Conservation (phyloP, 2,888 invertebrate species). For the Ceratothoa steindachneri region DNA sequence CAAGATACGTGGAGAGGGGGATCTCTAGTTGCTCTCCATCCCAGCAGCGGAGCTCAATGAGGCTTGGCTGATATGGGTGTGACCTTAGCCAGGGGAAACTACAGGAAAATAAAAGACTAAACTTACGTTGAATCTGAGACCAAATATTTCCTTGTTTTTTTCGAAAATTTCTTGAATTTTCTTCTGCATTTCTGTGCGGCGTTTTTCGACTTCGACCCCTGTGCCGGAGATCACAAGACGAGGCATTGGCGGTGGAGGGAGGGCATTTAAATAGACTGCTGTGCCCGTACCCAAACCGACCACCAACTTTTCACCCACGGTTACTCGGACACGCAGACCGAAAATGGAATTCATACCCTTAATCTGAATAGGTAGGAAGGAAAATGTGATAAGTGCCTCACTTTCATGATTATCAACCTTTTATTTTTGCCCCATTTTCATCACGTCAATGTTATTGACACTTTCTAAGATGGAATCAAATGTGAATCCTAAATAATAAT, state of each 20-base stretch:
- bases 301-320: constrained; percentile 73
- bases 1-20: too few species aligned
- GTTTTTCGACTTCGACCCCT: constrained; percentile 63
- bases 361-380: too few species aligned
- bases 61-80: too few species aligned
- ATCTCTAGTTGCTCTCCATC: too few species aligned
- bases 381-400: not conserved
- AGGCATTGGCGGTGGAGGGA: constrained; percentile 72
- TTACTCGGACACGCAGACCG: constrained; percentile 64
- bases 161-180: constrained; percentile 66
- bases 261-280: constrained; percentile 70
- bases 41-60: too few species aligned
- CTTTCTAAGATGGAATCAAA: too few species aligned
- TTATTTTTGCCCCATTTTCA: too few species aligned
- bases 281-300: constrained; percentile 85
- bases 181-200: constrained; percentile 64
- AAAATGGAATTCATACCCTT: constrained; percentile 94
- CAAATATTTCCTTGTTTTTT: constrained; percentile 68
- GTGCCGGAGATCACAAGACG: constrained; percentile 66
- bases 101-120: too few species aligned
- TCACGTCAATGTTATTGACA: too few species aligned
- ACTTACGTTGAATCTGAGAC: constrained; percentile 55
- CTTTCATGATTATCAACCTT: too few species aligned
- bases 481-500: too few species aligned
- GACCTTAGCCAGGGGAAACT: too few species aligned